A percentile compares a stretch with the other conserved stretches of the same genome.
These are phyloP conservation scores for Batillaria attramentaria DNA, from an alignment of 1,140 invertebrate species.

Conservation along the genomic window DNA sequence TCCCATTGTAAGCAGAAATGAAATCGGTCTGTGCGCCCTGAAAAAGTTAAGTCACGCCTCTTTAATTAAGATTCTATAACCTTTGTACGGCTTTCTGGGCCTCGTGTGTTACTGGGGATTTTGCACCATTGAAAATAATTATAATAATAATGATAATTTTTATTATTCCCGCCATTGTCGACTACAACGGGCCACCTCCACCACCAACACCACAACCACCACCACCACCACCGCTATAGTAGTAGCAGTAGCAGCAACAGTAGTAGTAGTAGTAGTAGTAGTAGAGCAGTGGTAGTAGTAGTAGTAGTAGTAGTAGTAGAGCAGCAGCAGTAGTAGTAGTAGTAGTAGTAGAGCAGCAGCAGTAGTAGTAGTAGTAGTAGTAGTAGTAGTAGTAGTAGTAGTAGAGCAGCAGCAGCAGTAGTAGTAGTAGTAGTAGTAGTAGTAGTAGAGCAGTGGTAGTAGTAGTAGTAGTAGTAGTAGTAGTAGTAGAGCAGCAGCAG, in stretches of 20 bases:
- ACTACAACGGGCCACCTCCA: no score
- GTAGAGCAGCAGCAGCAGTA: slow-evolving; percentile 13
- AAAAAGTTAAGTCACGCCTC: no score
- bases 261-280: slow-evolving; percentile 24
- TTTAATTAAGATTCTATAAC: no score
- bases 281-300: slow-evolving; percentile 15
- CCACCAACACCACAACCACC: no score
- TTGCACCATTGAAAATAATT: no score
- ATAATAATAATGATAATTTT: no score
- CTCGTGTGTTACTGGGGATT: no score
- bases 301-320: slow-evolving; percentile 14
- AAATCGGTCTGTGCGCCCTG: no score
- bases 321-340: slow-evolving; percentile 10
- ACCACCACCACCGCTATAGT: no score
- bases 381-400: slow-evolving; percentile 8
- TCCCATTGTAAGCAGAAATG: no score
- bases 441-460: background rate
- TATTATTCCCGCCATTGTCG: no score
- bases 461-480: slow-evolving; percentile 3
- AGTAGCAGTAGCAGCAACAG: slow-evolving; percentile 12
- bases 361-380: slow-evolving; percentile 17
- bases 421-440: slow-evolving; percentile 3
- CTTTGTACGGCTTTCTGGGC: no score
- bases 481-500: background rate
- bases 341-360: slow-evolving; percentile 10